Evolutionary conservation across 2,888 invertebrate species (phyloP), one percentile per base, ranked within the genome.

Genomic region (Drosophila acutilabella): DNA sequence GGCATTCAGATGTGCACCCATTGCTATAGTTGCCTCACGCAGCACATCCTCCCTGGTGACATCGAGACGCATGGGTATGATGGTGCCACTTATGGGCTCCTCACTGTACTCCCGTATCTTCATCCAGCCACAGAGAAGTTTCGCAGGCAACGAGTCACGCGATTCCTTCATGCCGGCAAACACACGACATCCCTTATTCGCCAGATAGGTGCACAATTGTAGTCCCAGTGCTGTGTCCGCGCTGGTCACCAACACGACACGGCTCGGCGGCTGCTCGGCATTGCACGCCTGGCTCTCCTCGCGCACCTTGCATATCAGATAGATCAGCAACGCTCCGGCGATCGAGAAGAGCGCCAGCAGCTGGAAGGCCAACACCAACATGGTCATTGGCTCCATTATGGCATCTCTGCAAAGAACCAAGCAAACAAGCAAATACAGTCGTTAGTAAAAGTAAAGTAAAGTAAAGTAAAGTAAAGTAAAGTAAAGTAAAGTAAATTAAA

Each of bases 311-410:
- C 96, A 94, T 80, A 96, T 93, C 78, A 97, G 93, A 90, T 97
- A 97, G 80, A 96, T 93, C 75, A 97, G 93, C 80, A 97, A 93
- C 33, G 96, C 96, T n/a, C 96, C 96, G 45, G 96, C 97, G 83
- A 97, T 96, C 69, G 96, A 96, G 93, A 96, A 96, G 52, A 97
- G 93, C 26, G 96, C 96, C 72, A 96, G 94, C 85, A 97, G 93
- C 92, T 97, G 97, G 89, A 97, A 94, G 84, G 96, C 96, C 91
- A 97, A 93, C 38, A 96, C 95, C 90, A 96, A 93, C 93, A 96
- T 96, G 87, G 96, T 96, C 90, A 96, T 95, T 89, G 96, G 95
- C 91, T 97, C 97, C 96, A 97, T 96, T 91, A 91, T 92, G 89
- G 69, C 92, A 92, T 92, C 59, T 88, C 92, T 92, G 77, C 23